A percentile compares a stretch with the other conserved stretches of the same genome.
Conservation (phyloP, 2,113 vertebrate genomes). For the Zosterops pallidus region DNA sequence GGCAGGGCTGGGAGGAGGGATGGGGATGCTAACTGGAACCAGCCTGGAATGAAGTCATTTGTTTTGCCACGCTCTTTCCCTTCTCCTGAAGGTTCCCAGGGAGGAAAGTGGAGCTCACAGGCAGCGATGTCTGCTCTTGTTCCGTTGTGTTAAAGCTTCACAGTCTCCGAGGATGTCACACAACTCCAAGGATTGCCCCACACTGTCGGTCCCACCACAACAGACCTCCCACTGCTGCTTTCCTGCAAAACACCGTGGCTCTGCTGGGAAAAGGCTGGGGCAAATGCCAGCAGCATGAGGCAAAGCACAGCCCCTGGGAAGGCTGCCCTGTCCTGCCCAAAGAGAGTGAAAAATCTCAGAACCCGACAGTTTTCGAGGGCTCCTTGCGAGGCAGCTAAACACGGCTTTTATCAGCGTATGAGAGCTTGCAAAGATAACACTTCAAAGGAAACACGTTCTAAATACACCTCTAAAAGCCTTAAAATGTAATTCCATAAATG, state of each 20-base stretch:
- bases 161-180: rapidly evolving
- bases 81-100: neutral
- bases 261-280: neutral
- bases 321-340: neutral
- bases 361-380: neutral
- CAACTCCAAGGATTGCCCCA: neutral
- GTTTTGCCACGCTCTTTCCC: neutral
- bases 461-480: constrained; percentile 72
- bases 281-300: rapidly evolving
- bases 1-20: constrained; percentile 45
- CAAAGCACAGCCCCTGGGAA: rapidly evolving
- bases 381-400: constrained; percentile 10
- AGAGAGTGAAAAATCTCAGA: neutral
- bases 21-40: constrained; percentile 55
- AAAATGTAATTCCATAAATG: constrained; percentile 73
- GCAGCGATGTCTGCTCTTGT: rapidly evolving
- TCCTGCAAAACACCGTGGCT: neutral
- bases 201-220: rapidly evolving
- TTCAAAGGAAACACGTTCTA: constrained; percentile 75
- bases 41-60: constrained; percentile 55
- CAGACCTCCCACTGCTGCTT: neutral
- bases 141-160: rapidly evolving
- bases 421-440: constrained; percentile 74
- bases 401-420: constrained; percentile 40
- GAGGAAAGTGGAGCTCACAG: neutral